Evolutionary conservation across 2,888 invertebrate species (phyloP).

Genomic region (Drosophila setosimentum): DNA sequence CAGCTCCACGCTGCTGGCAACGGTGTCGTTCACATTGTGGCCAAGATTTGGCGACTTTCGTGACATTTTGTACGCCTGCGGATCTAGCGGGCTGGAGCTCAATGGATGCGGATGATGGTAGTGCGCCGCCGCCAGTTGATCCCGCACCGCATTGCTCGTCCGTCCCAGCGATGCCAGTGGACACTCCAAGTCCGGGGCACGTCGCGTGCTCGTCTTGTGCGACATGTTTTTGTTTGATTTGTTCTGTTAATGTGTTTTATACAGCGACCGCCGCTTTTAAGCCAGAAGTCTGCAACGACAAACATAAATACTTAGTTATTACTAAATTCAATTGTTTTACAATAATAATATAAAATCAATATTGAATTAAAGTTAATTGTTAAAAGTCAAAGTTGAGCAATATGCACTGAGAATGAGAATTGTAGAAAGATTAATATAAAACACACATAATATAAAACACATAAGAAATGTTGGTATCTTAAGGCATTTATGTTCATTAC

Average conservation of each 20-base stretch:
- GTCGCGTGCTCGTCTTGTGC: constrained; percentile 81
- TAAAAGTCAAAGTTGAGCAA: neutral
- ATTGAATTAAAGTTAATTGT: neutral
- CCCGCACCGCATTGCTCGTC: constrained; percentile 83
- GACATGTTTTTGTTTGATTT: constrained; percentile 74
- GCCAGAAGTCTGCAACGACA: constrained; percentile 38
- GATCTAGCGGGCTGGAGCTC: constrained; percentile 85
- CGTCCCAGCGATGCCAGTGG: constrained; percentile 88
- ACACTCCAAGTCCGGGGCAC: constrained; percentile 86
- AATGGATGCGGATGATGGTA: constrained; percentile 85
- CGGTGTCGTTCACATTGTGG: constrained; percentile 81
- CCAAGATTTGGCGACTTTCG: constrained; percentile 84
- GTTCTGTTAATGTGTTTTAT: constrained; percentile 11
- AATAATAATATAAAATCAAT: neutral
- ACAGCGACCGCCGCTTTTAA: constrained; percentile 20
- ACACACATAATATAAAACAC: no score
- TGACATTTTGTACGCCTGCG: constrained; percentile 85
- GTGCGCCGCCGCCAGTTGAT: constrained; percentile 78
- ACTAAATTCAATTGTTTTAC: neutral
- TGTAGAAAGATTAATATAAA: neutral
- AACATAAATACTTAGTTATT: neutral
- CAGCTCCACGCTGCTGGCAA: constrained; percentile 79
- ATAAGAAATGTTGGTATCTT: no score
- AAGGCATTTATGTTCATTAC: neutral
- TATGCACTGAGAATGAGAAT: neutral